phyloP scores from a whole-genome alignment of 2,113 vertebrate genomes.

The Notarius quadriscutis region DNA sequence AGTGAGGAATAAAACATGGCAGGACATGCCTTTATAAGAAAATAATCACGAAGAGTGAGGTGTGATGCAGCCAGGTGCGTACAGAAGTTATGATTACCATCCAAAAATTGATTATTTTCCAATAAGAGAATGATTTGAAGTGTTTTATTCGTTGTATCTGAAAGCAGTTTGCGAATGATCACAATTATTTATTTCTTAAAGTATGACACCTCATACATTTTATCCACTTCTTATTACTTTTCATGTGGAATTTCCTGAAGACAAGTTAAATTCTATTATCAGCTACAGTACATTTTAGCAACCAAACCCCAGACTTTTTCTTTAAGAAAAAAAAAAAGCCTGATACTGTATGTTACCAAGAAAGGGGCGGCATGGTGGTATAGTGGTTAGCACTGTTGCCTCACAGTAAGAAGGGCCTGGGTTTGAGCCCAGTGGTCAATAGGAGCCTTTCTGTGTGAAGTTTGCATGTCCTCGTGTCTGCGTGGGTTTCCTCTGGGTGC shows the following conservation, averaged over 20 bases:
- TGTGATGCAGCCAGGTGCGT: background rate
- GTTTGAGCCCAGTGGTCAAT: too few relatives aligned
- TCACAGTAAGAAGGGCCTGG: too few relatives aligned
- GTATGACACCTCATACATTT: background rate
- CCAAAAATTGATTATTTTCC: background rate
- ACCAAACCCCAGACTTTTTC: background rate
- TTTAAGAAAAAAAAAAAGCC: background rate
- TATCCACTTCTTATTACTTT: background rate
- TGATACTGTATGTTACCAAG: too few relatives aligned
- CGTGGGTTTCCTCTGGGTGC: too few relatives aligned
- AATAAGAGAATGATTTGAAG: background rate
- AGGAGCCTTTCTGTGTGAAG: too few relatives aligned
- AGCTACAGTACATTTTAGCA: background rate
- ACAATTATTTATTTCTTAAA: background rate
- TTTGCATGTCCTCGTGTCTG: too few relatives aligned
- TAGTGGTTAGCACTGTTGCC: too few relatives aligned
- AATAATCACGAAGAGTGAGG: background rate
- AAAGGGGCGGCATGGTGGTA: too few relatives aligned
- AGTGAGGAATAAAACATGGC: background rate
- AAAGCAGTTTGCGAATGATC: background rate
- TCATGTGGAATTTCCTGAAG: background rate
- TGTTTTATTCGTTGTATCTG: background rate
- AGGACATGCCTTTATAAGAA: background rate
- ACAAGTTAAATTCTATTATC: background rate
- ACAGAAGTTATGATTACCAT: background rate